These are phyloP conservation scores for Andricus grossulariae DNA, from an alignment of 1,140 invertebrate genomes.

Conservation along the genomic window DNA sequence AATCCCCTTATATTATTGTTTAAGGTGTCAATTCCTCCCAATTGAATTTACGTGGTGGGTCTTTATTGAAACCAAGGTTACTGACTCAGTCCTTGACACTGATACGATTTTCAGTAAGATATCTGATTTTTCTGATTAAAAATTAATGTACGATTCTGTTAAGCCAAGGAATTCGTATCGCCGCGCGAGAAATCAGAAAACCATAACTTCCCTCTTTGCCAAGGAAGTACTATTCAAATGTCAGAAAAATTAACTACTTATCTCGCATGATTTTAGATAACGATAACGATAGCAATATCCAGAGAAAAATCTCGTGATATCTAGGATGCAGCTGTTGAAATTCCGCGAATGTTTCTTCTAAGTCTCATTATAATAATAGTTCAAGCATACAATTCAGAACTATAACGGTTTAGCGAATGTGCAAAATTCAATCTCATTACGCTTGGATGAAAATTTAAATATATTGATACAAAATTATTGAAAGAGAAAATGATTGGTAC, in stretches of 20 bases:
- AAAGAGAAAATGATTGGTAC: too few relatives aligned
- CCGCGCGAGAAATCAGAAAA: slow-evolving; percentile 21
- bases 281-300: neutral
- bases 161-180: neutral
- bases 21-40: too few relatives aligned
- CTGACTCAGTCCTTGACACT: slow-evolving; percentile 5
- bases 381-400: neutral
- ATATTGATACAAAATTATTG: too few relatives aligned
- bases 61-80: neutral
- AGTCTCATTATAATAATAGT: slow-evolving; percentile 29
- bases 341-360: slow-evolving; percentile 15
- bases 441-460: too few relatives aligned
- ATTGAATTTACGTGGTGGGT: neutral
- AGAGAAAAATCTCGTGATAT: slow-evolving; percentile 22
- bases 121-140: slow-evolving; percentile 16
- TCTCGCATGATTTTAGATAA: slow-evolving; percentile 17
- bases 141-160: slow-evolving; percentile 16
- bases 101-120: slow-evolving; percentile 4
- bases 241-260: slow-evolving; percentile 12
- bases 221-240: slow-evolving; percentile 25
- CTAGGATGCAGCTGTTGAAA: neutral
- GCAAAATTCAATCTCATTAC: too few relatives aligned
- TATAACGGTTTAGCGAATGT: too few relatives aligned
- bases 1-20: too few relatives aligned
- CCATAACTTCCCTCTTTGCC: slow-evolving; percentile 17